Conservation (phyloP, 2,888 invertebrate genomes). For the Acronicta leporina region DNA sequence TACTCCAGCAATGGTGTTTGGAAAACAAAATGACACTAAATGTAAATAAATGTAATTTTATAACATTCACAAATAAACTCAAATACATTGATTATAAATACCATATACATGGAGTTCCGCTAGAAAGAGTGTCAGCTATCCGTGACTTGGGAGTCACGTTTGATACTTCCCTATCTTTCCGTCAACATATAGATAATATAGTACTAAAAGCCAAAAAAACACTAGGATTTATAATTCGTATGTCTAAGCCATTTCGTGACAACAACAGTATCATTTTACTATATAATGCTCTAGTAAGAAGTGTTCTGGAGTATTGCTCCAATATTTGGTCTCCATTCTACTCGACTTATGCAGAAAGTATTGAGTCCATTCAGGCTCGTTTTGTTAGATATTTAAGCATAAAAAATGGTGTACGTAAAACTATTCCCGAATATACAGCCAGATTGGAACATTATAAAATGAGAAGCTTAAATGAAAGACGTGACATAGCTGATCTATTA, state of each 20-base stretch:
- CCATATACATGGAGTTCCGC: background rate
- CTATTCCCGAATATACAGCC: too few relatives aligned
- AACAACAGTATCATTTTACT: background rate
- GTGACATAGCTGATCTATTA: too few relatives aligned
- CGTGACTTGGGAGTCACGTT: slow-evolving; percentile 1
- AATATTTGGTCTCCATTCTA: slow-evolving; percentile 2
- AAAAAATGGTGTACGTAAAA: background rate
- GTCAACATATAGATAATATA: background rate
- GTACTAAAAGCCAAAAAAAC: background rate
- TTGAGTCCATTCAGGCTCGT: slow-evolving; percentile 1
- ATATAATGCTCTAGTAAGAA: slow-evolving; percentile 1
- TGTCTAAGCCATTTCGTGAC: background rate
- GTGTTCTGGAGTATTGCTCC: slow-evolving; percentile 1
- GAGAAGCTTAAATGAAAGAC: too few relatives aligned
- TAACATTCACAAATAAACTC: background rate
- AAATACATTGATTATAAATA: background rate
- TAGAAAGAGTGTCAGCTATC: background rate
- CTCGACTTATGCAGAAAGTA: background rate
- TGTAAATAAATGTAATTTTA: background rate
- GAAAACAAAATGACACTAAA: too few relatives aligned
- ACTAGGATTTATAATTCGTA: slow-evolving; percentile 2
- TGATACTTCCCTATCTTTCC: slow-evolving; percentile 1
- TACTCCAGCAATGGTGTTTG: too few relatives aligned
- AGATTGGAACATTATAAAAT: too few relatives aligned
- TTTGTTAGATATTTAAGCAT: slow-evolving; percentile 1